These are phyloP conservation scores for Bombus ignitus DNA, from an alignment of 1,140 invertebrate genomes.

Conservation along the genomic window DNA sequence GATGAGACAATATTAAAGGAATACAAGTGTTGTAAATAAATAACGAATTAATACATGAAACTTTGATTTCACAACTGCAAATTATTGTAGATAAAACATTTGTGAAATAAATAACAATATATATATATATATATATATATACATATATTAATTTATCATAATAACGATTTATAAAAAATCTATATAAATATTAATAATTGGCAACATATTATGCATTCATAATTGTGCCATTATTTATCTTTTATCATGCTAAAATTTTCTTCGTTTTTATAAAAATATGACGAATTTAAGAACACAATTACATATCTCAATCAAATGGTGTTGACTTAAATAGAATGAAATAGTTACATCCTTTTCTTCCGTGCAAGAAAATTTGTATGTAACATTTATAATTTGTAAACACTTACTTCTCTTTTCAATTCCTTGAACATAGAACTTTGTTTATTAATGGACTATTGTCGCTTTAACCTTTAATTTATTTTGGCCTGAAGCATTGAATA, in stretches of 20 bases:
- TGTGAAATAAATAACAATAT: slow-evolving; percentile 39
- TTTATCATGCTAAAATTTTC: slow-evolving; percentile 18
- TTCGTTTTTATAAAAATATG: not conserved
- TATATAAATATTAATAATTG: slow-evolving; percentile 41
- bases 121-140: not conserved
- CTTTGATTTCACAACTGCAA: slow-evolving; percentile 6
- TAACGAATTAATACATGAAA: slow-evolving; percentile 24
- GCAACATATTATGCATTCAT: slow-evolving; percentile 31
- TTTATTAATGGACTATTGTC: slow-evolving; percentile 32
- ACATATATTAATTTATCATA: slow-evolving; percentile 28
- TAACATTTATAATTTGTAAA: slow-evolving; percentile 18
- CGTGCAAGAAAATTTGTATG: not conserved
- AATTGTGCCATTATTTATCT: slow-evolving; percentile 20
- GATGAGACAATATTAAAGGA: not conserved
- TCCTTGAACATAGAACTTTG: not conserved
- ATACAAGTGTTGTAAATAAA: not conserved
- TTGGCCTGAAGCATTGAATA: slow-evolving; percentile 52
- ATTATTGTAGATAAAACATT: slow-evolving; percentile 28
- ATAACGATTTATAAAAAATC: slow-evolving; percentile 24
- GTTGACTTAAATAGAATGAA: slow-evolving; percentile 4
- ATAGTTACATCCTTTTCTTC: not conserved
- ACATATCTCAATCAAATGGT: not conserved
- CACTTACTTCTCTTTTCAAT: slow-evolving; percentile 9
- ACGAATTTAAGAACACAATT: not conserved
- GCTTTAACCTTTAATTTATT: slow-evolving; percentile 30